Evolutionary conservation across 2,113 vertebrate genomes (phyloP).

Genomic region (Ginglymostoma cirratum): DNA sequence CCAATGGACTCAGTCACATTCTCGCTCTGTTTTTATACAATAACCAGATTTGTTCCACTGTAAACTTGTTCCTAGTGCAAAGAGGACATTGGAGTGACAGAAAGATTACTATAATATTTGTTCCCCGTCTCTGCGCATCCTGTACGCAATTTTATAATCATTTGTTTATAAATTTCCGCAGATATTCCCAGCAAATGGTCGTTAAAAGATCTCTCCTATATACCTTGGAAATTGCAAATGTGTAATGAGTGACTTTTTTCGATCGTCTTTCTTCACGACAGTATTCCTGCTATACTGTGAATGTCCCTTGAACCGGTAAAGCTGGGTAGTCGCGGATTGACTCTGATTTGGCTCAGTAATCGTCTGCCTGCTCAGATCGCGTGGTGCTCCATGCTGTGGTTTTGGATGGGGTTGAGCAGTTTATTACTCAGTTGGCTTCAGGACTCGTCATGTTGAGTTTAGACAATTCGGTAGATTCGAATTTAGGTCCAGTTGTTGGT

Average conservation of each 20-base stretch:
- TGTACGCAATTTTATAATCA: not conserved
- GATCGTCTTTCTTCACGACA: not conserved
- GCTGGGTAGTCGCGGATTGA: not conserved
- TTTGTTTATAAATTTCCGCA: not conserved
- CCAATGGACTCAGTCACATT: not conserved
- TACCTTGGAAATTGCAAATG: not conserved
- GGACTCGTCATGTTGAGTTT: not conserved
- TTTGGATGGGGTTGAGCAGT: not conserved
- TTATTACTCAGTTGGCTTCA: not conserved
- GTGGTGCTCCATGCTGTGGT: not conserved
- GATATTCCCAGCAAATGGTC: not conserved
- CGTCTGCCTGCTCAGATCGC: not conserved
- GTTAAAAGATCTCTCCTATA: not conserved
- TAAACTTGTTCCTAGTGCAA: conserved; percentile 28
- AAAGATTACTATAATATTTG: not conserved
- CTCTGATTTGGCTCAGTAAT: not conserved
- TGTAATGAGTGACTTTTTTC: not conserved
- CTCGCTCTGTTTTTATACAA: not conserved
- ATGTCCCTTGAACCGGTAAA: too few relatives aligned
- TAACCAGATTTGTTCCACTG: conserved; percentile 32
- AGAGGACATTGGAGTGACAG: not conserved
- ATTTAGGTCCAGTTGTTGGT: not conserved
- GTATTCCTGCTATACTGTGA: not conserved
- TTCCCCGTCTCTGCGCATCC: not conserved
- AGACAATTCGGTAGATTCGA: not conserved